phyloP scores from a whole-genome alignment of 37 sponge, comb jelly and placozoan genomes.

The Mnemiopsis leidyi region DNA sequence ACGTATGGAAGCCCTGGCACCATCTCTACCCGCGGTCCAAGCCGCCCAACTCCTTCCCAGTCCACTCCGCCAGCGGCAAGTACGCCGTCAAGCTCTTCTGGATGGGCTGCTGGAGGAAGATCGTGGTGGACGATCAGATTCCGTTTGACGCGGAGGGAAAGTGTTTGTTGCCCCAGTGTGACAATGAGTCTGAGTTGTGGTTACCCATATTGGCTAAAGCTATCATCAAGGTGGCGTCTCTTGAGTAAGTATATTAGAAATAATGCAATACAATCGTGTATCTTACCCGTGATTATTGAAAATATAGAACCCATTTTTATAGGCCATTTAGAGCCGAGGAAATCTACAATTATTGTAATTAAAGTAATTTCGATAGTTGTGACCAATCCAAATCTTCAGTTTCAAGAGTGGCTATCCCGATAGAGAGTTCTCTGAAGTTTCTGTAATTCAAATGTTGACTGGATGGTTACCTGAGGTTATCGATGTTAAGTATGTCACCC shows the following conservation, averaged over 20 bases:
- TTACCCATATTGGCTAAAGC: constrained; percentile 85
- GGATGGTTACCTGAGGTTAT: constrained; percentile 79
- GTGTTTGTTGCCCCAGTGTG: constrained; percentile 77
- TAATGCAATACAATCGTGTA: too few species aligned
- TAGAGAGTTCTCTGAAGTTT: constrained; percentile 75
- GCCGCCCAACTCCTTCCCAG: constrained; percentile 67
- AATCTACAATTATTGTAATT: too few species aligned
- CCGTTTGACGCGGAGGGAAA: constrained; percentile 71
- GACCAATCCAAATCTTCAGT: too few species aligned
- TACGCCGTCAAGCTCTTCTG: constrained; percentile 88
- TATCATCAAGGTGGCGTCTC: constrained; percentile 81
- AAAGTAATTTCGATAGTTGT: too few species aligned
- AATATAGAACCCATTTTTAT: too few species aligned
- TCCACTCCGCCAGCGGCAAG: constrained; percentile 79
- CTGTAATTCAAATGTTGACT: constrained; percentile 81
- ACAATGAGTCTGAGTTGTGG: constrained; percentile 81
- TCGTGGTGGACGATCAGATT: constrained; percentile 85
- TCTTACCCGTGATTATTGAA: too few species aligned
- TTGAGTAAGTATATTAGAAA: constrained; percentile 91
- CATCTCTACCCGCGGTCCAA: constrained; percentile 95
- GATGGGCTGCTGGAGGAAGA: constrained; percentile 96
- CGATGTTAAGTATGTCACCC: constrained; percentile 2
- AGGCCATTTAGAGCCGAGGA: too few species aligned
- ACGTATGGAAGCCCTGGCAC: constrained; percentile 88
- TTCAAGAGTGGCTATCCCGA: constrained; percentile 25